Evolutionary conservation across 2,888 invertebrate genomes (phyloP), one percentile per base, ranked within the genome.

Genomic region (Steinernema carpocapsae): DNA sequence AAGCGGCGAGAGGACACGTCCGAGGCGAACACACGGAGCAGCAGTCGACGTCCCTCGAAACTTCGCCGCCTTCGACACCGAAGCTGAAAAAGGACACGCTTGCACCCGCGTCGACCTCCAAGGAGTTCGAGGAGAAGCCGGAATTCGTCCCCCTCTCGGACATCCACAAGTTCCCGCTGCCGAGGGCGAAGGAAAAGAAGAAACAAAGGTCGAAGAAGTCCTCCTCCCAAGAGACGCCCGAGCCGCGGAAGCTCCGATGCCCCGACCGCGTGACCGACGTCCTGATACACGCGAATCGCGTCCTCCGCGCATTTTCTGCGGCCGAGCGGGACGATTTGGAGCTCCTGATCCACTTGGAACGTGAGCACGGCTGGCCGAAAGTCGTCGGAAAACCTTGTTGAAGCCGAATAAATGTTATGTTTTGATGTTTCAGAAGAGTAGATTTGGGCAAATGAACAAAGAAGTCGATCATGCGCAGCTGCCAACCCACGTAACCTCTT

Each of bases 251-350:
- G n/a, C n/a, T n/a, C n/a, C n/a, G n/a, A n/a, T n/a, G n/a, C n/a
- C n/a, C n/a, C n/a, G n/a, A n/a, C n/a, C n/a, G n/a, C n/a, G n/a
- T n/a, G n/a, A n/a, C n/a, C 6, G 56, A 56, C 26, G 26, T 56
- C 10, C 26, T 56, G 7, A 22, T 56, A 2, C 56, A 56, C 24
- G 56, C 56, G 56, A 56, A 17, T 26, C 22, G 22, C 22, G 22
- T 56, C 7, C 22, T 56, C 22, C 22, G 56, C 22, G 26, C 14
- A 12, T 56, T 26, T 19, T 56, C 56, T 24, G 17, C 12, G 7
- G 56, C 56, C 56, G n/a, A 56, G 4, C 56, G 22, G n/a, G 56
- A 56, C 17, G 56, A 24, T 17, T 6, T 56, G 2, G 56, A 56
- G 22, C 56, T 56, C 17, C 6, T 26, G 6, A 56, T 56, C 22